Conservation (phyloP, 92 coral and sea anemone genomes). For the Chrysogorgia sp. region DNA sequence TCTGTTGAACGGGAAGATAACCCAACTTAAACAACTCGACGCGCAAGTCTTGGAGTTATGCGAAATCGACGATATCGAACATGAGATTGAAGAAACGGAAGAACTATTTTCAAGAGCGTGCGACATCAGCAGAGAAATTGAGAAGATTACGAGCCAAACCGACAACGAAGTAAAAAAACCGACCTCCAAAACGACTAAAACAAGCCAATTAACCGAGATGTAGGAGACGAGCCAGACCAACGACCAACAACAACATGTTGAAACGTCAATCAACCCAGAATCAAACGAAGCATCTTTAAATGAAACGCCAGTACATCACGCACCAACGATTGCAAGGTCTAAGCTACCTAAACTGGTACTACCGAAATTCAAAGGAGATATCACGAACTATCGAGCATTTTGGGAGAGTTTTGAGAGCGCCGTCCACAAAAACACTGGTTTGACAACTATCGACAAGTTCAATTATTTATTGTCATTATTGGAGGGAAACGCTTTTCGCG, state of each 20-base stretch:
- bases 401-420: conserved; percentile 17
- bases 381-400: neutral
- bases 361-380: conserved; percentile 23
- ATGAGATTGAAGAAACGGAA: too few species aligned
- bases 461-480: neutral
- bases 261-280: too few species aligned
- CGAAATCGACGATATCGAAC: neutral
- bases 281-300: neutral
- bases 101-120: too few species aligned
- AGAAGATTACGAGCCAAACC: too few species aligned
- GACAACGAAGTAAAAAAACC: too few species aligned
- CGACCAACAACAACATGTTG: too few species aligned
- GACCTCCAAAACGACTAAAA: too few species aligned
- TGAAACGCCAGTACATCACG: neutral
- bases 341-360: conserved; percentile 10
- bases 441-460: conserved; percentile 48
- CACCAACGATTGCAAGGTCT: neutral
- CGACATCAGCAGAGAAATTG: too few species aligned
- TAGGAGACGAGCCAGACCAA: neutral
- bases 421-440: conserved; percentile 18
- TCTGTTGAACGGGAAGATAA: neutral
- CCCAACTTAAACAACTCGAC: neutral
- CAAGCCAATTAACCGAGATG: too few species aligned
- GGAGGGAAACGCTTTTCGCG: neutral
- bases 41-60: neutral